Conservation (phyloP, 35 echinoderm and acorn worm species). For the Acanthaster planci region DNA sequence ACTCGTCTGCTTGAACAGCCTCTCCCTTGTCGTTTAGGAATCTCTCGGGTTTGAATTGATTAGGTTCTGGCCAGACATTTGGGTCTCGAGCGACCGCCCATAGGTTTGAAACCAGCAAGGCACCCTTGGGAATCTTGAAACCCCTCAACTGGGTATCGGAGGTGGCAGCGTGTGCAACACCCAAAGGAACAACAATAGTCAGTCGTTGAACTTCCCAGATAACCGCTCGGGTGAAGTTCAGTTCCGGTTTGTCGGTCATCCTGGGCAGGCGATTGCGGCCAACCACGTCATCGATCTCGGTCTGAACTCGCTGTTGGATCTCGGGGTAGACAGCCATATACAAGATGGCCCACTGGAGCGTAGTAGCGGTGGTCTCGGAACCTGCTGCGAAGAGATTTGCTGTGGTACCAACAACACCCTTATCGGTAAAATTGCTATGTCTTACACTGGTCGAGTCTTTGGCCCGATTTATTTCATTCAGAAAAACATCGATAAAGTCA, state of each 20-base stretch:
- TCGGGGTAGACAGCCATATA: slow-evolving; percentile 53
- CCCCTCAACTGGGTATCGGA: slow-evolving; percentile 33
- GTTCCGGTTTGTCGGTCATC: slow-evolving; percentile 43
- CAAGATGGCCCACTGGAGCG: slow-evolving; percentile 48
- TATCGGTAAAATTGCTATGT: background rate
- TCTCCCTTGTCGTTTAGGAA: slow-evolving; percentile 45
- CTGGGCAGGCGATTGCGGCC: slow-evolving; percentile 54
- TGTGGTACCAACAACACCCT: background rate
- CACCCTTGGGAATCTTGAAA: slow-evolving; percentile 52
- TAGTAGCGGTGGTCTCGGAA: slow-evolving; percentile 37
- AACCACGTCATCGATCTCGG: slow-evolving; percentile 61
- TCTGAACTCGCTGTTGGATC: slow-evolving; percentile 45
- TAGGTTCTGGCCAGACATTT: slow-evolving; percentile 39
- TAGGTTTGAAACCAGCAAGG: slow-evolving; percentile 39
- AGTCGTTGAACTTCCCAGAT: slow-evolving; percentile 37
- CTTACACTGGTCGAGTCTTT: background rate
- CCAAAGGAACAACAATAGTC: slow-evolving; percentile 1
- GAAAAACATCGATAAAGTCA: background rate
- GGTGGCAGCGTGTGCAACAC: slow-evolving; percentile 41
- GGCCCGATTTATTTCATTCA: background rate
- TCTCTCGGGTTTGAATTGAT: slow-evolving; percentile 52
- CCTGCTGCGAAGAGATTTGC: slow-evolving; percentile 49
- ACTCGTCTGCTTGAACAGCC: slow-evolving; percentile 19
- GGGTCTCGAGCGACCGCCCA: slow-evolving; percentile 33
- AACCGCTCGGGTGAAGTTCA: slow-evolving; percentile 65